Base-by-base conservation (phyloP, 2,113 vertebrate species). In the Erinaceus europaeus region DNA sequence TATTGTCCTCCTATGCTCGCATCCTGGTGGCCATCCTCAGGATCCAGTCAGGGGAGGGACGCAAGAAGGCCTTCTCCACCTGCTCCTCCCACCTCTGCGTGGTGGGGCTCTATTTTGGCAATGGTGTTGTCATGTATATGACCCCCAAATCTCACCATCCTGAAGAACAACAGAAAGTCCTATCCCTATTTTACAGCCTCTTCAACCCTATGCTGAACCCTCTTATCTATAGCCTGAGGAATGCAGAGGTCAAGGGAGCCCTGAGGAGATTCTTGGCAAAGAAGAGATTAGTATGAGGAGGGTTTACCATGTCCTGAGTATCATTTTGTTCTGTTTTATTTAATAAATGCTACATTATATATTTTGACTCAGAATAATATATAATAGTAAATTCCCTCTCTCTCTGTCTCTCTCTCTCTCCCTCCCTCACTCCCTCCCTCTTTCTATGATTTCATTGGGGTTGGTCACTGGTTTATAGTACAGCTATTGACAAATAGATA, bases 1-100 rank as follows among this genome's bases (percentile, higher is more conserved):
- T 57, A 27, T 27, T 57, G 23, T 23, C 29, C 23, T 57, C 55
- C 55, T 57, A 57, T 27, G 29, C 25, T 9, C 55, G 25, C 55
- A 57, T 57, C 55, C 55, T 57, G 9, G 29, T 29, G 0, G 5
- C 89, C 9, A 57, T 93, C 25, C 36, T 93, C 55, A 86, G 53
- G 6, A 91, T 94, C n/a, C 42, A 32, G 17, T 91, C 93, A 0
- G 21, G 38, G 2, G 73, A 93, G 38, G 95, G 94, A 1, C 38
- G 67, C 32, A 79, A 34, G 1, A 96, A 96, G 67, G 93, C 94
- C 20, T 95, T 96, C 52, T 96, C 93, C 55, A 57, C 55, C 55
- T 57, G 55, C 55, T 57, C 55, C 9, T 55, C 52, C 14, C 52
- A 55, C 52, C 52, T 57, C 55, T 57, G 55, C 29, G 55, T 57